phyloP scores from a whole-genome alignment of 2,888 invertebrate species.

The Willowsia nigromaculata region DNA sequence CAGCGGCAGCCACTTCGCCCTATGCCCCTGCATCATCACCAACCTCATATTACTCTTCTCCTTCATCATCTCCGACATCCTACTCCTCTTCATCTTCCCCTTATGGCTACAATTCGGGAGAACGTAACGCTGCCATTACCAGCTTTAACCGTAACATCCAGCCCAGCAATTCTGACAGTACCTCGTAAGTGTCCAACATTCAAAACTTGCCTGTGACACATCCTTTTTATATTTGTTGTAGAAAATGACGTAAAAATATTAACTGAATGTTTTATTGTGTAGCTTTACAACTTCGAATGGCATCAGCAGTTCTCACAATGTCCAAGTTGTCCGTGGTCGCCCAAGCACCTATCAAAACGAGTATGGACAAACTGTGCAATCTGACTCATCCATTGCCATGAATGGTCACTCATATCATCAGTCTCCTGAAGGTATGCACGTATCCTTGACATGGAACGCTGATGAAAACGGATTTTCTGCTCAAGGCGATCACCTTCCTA shows the following conservation, averaged over 20 bases:
- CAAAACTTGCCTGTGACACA: no score
- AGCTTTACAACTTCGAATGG: conserved; percentile 70
- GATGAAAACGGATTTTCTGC: conserved; percentile 69
- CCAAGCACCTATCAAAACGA: conserved; percentile 52
- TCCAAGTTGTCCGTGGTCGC: conserved; percentile 50
- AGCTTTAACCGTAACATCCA: conserved; percentile 25
- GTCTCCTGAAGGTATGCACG: conserved; percentile 71
- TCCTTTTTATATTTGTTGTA: not conserved
- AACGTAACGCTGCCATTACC: not conserved
- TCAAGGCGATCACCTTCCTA: not conserved
- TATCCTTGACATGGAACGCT: conserved; percentile 62
- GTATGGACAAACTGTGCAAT: conserved; percentile 53
- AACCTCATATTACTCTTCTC: not conserved
- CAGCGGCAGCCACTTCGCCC: not conserved
- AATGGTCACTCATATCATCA: conserved; percentile 62
- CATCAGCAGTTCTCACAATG: conserved; percentile 54
- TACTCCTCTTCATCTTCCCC: not conserved
- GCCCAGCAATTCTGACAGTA: not conserved
- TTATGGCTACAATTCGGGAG: not conserved
- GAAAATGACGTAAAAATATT: not conserved
- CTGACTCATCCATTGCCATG: conserved; percentile 53
- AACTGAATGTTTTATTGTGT: not conserved
- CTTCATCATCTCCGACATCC: not conserved
- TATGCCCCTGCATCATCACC: not conserved
- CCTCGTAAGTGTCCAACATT: conserved; percentile 40